Evolutionary conservation across 1,140 invertebrate species (phyloP).

Genomic region (Drosophila simulans): DNA sequence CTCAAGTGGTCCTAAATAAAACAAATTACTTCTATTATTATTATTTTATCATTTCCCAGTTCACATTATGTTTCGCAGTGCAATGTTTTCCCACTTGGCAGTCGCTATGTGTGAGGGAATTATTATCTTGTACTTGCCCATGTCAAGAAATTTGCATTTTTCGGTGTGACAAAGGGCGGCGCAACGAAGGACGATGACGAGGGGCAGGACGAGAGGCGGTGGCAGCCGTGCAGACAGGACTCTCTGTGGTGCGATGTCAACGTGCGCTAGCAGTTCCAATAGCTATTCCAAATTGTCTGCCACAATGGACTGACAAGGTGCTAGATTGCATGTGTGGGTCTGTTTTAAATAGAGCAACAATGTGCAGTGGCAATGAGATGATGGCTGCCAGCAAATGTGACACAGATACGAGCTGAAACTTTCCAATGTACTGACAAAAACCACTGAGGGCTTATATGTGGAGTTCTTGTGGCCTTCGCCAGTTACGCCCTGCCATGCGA

Average conservation of each 20-base stretch:
- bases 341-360: conserved; percentile 42
- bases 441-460: conserved; percentile 4
- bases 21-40: no score
- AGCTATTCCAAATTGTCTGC: conserved; percentile 50
- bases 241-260: conserved; percentile 43
- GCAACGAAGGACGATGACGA: not conserved
- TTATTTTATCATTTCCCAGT: not conserved
- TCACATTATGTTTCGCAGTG: conserved; percentile 5
- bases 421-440: conserved; percentile 23
- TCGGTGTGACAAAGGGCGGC: conserved; percentile 49
- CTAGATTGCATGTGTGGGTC: conserved; percentile 30
- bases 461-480: not conserved
- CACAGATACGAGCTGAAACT: conserved; percentile 32
- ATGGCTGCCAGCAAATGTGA: conserved; percentile 43
- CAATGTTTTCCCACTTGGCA: conserved; percentile 3
- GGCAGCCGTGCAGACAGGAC: conserved; percentile 22
- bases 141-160: conserved; percentile 69
- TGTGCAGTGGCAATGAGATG: conserved; percentile 35
- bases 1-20: no score
- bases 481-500: not conserved
- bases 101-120: conserved; percentile 46
- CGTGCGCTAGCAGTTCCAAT: conserved; percentile 14
- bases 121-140: conserved; percentile 71
- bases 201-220: not conserved
- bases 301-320: conserved; percentile 50